These are phyloP conservation scores for Cardiocondyla obscurior DNA, from an alignment of 1,140 invertebrate species.

Conservation along the genomic window DNA sequence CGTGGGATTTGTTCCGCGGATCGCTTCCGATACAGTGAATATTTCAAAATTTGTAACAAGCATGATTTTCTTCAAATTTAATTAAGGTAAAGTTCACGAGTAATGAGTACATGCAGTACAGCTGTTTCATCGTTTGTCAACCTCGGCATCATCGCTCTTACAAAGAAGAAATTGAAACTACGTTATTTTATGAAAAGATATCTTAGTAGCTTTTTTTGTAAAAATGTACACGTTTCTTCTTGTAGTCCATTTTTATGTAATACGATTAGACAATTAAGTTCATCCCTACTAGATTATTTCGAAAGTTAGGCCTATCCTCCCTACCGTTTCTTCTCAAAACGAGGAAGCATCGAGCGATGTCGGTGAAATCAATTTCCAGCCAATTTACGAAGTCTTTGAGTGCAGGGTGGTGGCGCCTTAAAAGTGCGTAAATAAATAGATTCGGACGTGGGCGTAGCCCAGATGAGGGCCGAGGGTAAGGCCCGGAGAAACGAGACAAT, in stretches of 20 bases:
- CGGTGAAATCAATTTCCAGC: slow-evolving; percentile 80
- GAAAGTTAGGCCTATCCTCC: slow-evolving; percentile 19
- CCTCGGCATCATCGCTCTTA: slow-evolving; percentile 69
- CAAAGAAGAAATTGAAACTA: slow-evolving; percentile 52
- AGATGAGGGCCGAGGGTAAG: slow-evolving; percentile 67
- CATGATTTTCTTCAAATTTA: slow-evolving; percentile 79
- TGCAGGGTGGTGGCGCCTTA: slow-evolving; percentile 71
- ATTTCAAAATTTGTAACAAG: no score
- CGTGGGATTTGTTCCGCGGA: slow-evolving; percentile 28
- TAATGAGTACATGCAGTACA: slow-evolving; percentile 70
- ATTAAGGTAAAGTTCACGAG: slow-evolving; percentile 81
- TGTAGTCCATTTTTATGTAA: not conserved
- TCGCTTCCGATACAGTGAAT: not conserved
- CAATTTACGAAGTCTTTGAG: slow-evolving; percentile 77
- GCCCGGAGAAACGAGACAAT: slow-evolving; percentile 77
- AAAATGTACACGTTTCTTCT: not conserved
- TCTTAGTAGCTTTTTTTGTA: not conserved
- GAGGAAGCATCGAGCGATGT: slow-evolving; percentile 54
- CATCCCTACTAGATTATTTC: slow-evolving; percentile 2
- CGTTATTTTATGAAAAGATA: slow-evolving; percentile 1
- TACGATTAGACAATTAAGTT: not conserved
- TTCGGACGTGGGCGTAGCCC: slow-evolving; percentile 67
- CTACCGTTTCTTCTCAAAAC: not conserved
- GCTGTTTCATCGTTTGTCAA: slow-evolving; percentile 77
- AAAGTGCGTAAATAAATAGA: slow-evolving; percentile 83